Evolutionary conservation across 64 coral and sea anemone species (phyloP).

Genomic region (Platygyra sinensis): DNA sequence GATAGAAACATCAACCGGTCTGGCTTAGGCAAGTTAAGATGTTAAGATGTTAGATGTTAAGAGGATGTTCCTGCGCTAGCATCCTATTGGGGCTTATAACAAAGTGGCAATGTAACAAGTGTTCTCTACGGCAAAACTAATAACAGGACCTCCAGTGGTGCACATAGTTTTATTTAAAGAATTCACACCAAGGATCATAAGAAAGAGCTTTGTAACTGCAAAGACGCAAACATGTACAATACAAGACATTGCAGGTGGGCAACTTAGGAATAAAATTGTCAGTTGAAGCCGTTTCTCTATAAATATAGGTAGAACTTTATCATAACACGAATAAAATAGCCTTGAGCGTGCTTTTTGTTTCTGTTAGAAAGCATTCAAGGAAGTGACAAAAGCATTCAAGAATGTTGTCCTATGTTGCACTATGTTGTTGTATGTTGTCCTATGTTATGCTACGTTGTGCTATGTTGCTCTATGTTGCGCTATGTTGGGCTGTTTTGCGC

Average conservation of each 20-base stretch:
- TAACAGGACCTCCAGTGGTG: conserved; percentile 14
- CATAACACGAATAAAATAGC: conserved; percentile 10
- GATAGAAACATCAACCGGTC: conserved; percentile 25
- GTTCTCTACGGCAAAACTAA: conserved; percentile 31
- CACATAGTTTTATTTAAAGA: conserved; percentile 12
- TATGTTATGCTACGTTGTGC: no score
- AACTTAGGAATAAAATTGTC: conserved; percentile 2
- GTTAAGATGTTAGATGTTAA: no score
- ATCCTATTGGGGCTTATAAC: conserved; percentile 36
- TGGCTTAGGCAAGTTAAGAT: conserved; percentile 32
- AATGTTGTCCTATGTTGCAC: not conserved
- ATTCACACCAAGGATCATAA: conserved; percentile 19
- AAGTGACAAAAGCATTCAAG: conserved; percentile 41
- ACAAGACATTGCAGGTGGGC: conserved; percentile 14
- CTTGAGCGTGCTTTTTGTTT: conserved; percentile 40
- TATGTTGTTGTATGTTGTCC: no score
- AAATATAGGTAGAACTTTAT: conserved; percentile 25
- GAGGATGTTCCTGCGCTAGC: conserved; percentile 35
- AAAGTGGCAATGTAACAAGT: conserved; percentile 21
- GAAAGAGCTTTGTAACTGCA: conserved; percentile 35
- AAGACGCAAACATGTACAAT: conserved; percentile 26
- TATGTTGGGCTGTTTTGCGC: no score
- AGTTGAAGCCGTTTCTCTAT: conserved; percentile 40
- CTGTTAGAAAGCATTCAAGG: conserved; percentile 42
- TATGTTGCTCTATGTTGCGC: no score